phyloP scores from a whole-genome alignment of 2,113 vertebrate species.

The Pomatorhinus ruficollis region DNA sequence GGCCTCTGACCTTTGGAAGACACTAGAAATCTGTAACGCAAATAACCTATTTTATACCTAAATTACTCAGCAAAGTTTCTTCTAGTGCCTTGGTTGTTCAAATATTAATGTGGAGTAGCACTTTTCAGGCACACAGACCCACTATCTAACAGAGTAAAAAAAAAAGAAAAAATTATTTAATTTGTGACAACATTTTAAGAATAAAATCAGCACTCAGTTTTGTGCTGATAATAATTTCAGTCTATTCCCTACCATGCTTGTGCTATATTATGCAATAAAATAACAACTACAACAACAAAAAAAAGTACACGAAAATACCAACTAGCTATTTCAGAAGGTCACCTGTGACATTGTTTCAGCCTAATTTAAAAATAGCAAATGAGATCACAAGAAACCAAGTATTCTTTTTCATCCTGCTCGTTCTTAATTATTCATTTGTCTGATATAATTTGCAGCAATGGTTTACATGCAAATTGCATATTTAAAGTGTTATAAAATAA shows the following conservation, averaged over 20 bases:
- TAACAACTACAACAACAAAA: background rate
- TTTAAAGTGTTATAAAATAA: constrained; percentile 50
- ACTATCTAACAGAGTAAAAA: background rate
- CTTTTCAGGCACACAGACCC: background rate
- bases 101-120: background rate
- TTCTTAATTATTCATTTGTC: constrained; percentile 21
- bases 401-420: background rate
- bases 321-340: background rate
- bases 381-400: constrained; percentile 31
- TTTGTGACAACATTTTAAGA: background rate
- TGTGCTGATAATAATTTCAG: constrained; percentile 7
- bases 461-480: constrained; percentile 58
- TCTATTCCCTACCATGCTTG: background rate
- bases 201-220: background rate
- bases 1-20: background rate
- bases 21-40: background rate
- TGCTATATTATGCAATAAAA: constrained; percentile 6
- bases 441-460: constrained; percentile 1
- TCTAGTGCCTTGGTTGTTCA: background rate
- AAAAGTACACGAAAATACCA: background rate
- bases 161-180: background rate
- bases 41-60: background rate
- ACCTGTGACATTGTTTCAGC: background rate
- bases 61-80: background rate
- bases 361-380: constrained; percentile 43